Evolutionary conservation across 2,888 invertebrate genomes (phyloP).

Genomic region (Lampropteryx suffumata): DNA sequence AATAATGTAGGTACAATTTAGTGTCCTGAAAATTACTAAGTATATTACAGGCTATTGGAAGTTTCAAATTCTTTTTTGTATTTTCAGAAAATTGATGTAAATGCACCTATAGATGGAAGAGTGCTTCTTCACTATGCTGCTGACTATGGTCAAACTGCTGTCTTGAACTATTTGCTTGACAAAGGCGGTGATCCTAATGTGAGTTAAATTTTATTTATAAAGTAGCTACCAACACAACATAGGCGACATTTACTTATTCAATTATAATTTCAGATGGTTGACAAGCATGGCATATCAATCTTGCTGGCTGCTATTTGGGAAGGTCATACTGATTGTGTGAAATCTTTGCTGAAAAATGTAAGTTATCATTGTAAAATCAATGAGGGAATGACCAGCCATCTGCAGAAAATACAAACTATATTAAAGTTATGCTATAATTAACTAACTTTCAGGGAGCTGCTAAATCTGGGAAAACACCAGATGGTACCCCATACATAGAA

Average conservation of each 20-base stretch:
- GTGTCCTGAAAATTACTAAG: too few relatives aligned
- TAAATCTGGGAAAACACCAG: constrained; percentile 92
- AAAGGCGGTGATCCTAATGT: constrained; percentile 98
- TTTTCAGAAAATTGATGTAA: constrained; percentile 90
- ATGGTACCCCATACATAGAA: constrained; percentile 93
- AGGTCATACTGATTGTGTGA: constrained; percentile 95
- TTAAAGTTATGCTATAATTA: too few relatives aligned
- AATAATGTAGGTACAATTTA: too few relatives aligned
- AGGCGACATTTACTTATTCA: not conserved
- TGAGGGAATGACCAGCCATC: too few relatives aligned
- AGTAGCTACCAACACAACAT: not conserved
- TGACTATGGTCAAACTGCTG: constrained; percentile 96
- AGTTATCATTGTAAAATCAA: constrained; percentile 43
- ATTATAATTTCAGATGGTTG: constrained; percentile 86
- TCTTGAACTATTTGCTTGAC: constrained; percentile 92
- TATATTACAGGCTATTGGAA: too few relatives aligned
- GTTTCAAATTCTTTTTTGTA: not conserved
- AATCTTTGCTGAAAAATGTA: constrained; percentile 93
- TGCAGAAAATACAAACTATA: too few relatives aligned
- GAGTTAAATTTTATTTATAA: constrained; percentile 35
- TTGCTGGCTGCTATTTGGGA: constrained; percentile 98
- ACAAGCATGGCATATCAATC: constrained; percentile 97
- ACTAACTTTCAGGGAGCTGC: constrained; percentile 88
- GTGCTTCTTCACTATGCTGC: constrained; percentile 96
- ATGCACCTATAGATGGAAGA: constrained; percentile 93